These are phyloP conservation scores for Bembecia ichneumoniformis DNA, from an alignment of 2,888 invertebrate species.

Conservation along the genomic window DNA sequence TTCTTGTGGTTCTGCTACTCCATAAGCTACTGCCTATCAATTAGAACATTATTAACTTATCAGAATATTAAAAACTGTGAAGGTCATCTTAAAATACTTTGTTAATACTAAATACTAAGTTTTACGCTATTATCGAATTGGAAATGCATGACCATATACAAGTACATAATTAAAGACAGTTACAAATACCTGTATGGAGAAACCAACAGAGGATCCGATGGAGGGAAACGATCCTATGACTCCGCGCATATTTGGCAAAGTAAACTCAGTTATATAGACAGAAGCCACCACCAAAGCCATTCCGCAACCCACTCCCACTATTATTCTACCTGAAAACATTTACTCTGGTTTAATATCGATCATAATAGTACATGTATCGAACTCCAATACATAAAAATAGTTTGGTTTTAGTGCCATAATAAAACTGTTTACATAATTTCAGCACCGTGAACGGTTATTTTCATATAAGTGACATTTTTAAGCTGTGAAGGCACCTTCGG, in stretches of 20 bases:
- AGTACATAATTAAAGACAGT: not conserved
- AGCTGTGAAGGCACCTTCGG: too few relatives aligned
- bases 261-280: slow-evolving; percentile 75
- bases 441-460: too few relatives aligned
- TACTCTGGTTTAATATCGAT: not conserved
- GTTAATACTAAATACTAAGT: not conserved
- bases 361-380: too few relatives aligned
- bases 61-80: not conserved
- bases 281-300: slow-evolving; percentile 75
- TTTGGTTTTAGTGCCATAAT: too few relatives aligned
- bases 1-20: too few relatives aligned
- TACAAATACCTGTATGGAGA: slow-evolving; percentile 48
- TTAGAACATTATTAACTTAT: not conserved
- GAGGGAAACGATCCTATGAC: slow-evolving; percentile 76
- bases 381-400: too few relatives aligned
- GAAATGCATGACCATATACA: not conserved
- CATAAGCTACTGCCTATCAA: too few relatives aligned
- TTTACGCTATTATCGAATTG: not conserved
- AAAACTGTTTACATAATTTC: too few relatives aligned
- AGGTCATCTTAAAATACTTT: not conserved
- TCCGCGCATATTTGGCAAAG: slow-evolving; percentile 78
- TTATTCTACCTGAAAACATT: slow-evolving; percentile 47
- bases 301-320: slow-evolving; percentile 77
- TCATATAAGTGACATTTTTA: too few relatives aligned
- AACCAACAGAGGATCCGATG: slow-evolving; percentile 75